phyloP scores from a whole-genome alignment of 2,113 vertebrate species.

The Lasiurus borealis region DNA sequence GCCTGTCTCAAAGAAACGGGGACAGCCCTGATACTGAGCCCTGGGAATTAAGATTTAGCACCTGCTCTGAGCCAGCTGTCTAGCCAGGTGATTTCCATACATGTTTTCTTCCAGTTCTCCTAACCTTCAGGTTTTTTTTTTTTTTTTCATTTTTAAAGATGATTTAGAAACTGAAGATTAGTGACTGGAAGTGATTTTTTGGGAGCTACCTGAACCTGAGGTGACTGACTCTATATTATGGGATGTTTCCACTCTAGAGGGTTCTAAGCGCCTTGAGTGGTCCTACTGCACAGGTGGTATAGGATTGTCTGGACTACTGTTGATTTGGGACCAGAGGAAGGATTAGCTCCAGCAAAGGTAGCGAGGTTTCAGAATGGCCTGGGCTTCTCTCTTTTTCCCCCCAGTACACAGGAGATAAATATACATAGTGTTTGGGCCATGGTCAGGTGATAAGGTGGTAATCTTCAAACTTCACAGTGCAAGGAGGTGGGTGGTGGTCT shows the following conservation, averaged over 20 bases:
- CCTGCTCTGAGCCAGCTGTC: not conserved
- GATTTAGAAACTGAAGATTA: not conserved
- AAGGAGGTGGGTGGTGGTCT: not conserved
- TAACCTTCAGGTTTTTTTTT: not conserved
- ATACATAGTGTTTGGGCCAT: not conserved
- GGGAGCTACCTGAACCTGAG: not conserved
- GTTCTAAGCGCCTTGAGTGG: not conserved
- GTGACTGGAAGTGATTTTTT: slow-evolving; percentile 14
- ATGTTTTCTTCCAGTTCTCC: not conserved
- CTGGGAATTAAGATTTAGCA: not conserved
- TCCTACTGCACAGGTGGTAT: not conserved
- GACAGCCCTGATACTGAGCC: not conserved
- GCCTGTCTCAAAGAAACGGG: not conserved
- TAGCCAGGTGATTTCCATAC: not conserved
- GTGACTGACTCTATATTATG: not conserved
- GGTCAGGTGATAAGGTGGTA: not conserved
- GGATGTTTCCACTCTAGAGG: not conserved
- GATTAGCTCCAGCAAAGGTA: not conserved
- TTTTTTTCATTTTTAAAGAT: slow-evolving; percentile 34
- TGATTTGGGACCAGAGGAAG: slow-evolving; percentile 29
- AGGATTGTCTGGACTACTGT: not conserved
- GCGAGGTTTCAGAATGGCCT: not conserved
- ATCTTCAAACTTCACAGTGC: not conserved
- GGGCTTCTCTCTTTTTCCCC: not conserved
- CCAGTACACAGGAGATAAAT: not conserved